Base-by-base conservation (phyloP, 1,140 invertebrate species). In the Drosophila mayri region DNA sequence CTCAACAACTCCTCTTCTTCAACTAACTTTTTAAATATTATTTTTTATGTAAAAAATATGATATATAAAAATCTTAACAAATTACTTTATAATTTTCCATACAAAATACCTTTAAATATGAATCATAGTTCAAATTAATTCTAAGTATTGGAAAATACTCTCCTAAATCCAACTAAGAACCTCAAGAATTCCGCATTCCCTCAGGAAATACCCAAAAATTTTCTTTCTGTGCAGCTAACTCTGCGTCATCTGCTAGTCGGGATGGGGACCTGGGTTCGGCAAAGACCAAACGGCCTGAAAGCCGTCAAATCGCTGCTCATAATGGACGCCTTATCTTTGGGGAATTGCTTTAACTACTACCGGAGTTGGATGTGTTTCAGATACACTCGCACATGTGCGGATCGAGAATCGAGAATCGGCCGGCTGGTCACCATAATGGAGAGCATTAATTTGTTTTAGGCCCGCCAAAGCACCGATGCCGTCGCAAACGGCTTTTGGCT, bases 331-430 rank as follows among this genome's bases (percentile, higher is more conserved):
- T 90, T 90, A 90, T 90, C 86, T 72, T 68, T 54, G 44, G 47
- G 86, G 84, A 91, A 90, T 90, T 90, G 86, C 85, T 91, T 90
- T 82, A 90, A 86, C 86, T 90, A 90, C 86, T 90, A 90, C 86
- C 76, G 86, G 86, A 90, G 82, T 90, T 90, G 54, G 86, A 68
- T 82, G 68, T 72, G n/a, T 91, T 81, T 76, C 58, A 79, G 80
- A 82, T 77, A 68, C 67, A 55, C 52, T 55, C 52, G 52, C 52
- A 9, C 35, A 22, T 55, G 70, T 72, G 52, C 40, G 43, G 37
- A 38, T 20, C 52, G 52, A 68, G 49, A 46, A 37, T 20, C 50
- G 10, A 68, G 49, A 49, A 81, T 41, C 64, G 60, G 25, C 60
- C 55, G 62, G 59, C 63, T 65, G 62, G 65, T 79, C 61, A 55